A percentile compares a stretch with the other conserved stretches of the same genome.
These are phyloP conservation scores for Pseudopodoces humilis DNA, from an alignment of 2,113 vertebrate genomes.

Conservation along the genomic window DNA sequence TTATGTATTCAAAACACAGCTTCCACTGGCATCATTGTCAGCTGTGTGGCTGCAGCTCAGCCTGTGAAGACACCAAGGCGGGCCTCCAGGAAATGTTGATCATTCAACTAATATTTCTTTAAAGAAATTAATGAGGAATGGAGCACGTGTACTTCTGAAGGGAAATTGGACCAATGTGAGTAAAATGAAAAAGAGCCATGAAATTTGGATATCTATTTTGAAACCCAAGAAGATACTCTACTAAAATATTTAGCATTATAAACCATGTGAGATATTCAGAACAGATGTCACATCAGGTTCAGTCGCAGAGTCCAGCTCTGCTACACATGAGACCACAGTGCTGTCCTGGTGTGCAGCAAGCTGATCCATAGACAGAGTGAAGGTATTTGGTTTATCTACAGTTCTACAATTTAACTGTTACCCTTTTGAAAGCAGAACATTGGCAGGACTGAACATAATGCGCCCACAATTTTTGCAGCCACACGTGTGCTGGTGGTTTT, in stretches of 20 bases:
- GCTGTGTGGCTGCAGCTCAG: not conserved
- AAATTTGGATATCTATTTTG: not conserved
- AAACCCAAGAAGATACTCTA: not conserved
- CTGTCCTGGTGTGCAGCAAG: not conserved
- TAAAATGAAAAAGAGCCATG: not conserved
- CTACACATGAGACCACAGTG: not conserved
- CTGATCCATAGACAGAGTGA: not conserved
- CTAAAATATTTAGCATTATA: not conserved
- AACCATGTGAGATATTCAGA: not conserved
- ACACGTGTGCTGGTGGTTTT: not conserved
- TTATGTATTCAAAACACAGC: not conserved
- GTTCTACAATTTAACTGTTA: not conserved
- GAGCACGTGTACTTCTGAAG: not conserved
- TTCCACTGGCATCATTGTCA: not conserved
- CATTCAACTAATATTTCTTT: not conserved
- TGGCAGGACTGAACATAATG: fast-evolving
- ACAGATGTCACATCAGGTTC: not conserved
- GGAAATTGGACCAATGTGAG: not conserved
- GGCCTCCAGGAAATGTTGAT: not conserved
- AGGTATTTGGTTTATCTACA: not conserved
- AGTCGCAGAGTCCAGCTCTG: not conserved
- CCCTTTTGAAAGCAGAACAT: not conserved
- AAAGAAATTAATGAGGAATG: not conserved
- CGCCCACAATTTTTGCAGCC: not conserved
- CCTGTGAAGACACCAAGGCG: not conserved